Evolutionary conservation across 1,140 invertebrate species (phyloP), one percentile per base, ranked within the genome.

Genomic region (Ylistrum balloti): DNA sequence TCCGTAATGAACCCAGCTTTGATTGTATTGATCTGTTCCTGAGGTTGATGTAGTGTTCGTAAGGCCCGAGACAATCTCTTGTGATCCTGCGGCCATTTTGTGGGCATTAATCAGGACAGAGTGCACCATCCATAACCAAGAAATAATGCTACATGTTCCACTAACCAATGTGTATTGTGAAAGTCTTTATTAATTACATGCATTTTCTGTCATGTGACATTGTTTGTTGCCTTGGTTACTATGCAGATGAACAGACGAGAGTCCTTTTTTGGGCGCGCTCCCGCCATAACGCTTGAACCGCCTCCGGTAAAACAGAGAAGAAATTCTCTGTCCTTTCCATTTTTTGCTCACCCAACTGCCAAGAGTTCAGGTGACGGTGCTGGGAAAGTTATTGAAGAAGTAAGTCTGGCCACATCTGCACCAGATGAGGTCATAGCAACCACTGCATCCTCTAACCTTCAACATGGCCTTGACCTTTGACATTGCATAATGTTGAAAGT

Each of bases 281-380:
- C 89, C 38, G 34, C 88, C 41, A 56, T 86, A 35, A 41, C 90
- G 22, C 87, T 88, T 34, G 85, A 74, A 48, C 91, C 91, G 33
- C 88, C 89, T 20, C 85, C 88, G 38, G 86, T 86, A 3, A 92
- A 92, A 86, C 91, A 92, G 85, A 74, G 91, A 85, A 32, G 91
- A 85, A 92, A 92, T 86, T 92, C 91, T 85, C 86, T 92, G 86
- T 92, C 91, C 33, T 90, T 92, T 85, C 91, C 91, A 85, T 92
- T 92, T 89, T 92, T 92, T 74, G 86, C 89, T 35, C 48, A 90
- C 41, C 87, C 91, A 85, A 33, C 91, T 88, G 38, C 87, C 74
- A 90, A 90, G 89, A 87, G 41, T 33, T 45, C 41, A 56, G 90
- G 90, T 88, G 89, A 88, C 32, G 86, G 87, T n/a, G 88, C 48